phyloP scores from a whole-genome alignment of 2,888 invertebrate species.

The Mesoligia furuncula region DNA sequence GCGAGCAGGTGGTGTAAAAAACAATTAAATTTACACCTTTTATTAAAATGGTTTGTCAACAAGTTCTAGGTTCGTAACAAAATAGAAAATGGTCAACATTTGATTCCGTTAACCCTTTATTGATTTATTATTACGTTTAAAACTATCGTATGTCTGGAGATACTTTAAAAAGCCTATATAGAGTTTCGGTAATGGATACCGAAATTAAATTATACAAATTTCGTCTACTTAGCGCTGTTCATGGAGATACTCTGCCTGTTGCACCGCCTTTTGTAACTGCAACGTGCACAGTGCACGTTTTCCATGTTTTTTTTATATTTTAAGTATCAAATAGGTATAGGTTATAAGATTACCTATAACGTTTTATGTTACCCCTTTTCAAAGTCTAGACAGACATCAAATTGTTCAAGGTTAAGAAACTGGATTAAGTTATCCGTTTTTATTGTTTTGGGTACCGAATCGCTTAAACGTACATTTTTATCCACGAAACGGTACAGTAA shows the following conservation, averaged over 20 bases:
- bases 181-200: neutral
- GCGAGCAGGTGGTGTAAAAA: neutral
- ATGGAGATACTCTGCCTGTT: neutral
- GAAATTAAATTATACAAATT: neutral
- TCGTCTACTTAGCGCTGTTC: neutral
- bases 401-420: slow-evolving; percentile 42
- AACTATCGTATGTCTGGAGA: neutral
- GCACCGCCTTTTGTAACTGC: neutral
- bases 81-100: neutral
- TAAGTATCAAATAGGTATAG: neutral
- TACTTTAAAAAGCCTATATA: neutral
- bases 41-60: neutral
- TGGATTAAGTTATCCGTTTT: slow-evolving; percentile 41
- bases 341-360: slow-evolving; percentile 3
- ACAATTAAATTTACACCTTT: neutral
- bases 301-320: neutral
- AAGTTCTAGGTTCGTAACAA: too few relatives aligned
- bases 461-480: slow-evolving; percentile 3
- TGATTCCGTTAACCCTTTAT: neutral
- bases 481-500: neutral
- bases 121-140: neutral
- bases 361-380: slow-evolving; percentile 38
- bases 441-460: slow-evolving; percentile 46
- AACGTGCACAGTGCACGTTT: neutral
- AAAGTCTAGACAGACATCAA: slow-evolving; percentile 48